A percentile compares a stretch with the other conserved stretches of the same genome.
Evolutionary conservation across 2,888 invertebrate genomes (phyloP).

Genomic region (Agonopterix arenella): DNA sequence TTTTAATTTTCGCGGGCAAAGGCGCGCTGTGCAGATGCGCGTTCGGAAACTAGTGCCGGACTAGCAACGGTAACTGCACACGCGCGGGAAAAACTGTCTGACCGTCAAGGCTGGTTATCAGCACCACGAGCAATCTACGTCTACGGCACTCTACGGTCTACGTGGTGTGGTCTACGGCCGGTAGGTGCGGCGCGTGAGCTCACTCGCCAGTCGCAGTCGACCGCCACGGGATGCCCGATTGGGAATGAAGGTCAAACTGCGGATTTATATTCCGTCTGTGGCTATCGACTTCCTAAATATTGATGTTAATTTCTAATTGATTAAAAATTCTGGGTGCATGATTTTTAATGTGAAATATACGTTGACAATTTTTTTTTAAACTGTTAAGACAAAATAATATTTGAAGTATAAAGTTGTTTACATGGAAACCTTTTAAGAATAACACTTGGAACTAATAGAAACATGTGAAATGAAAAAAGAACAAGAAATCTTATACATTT

Average conservation of each 20-base stretch:
- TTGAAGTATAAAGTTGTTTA: too few relatives aligned
- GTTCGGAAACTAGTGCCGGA: slow-evolving; percentile 69
- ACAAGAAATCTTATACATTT: too few relatives aligned
- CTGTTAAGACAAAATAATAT: too few relatives aligned
- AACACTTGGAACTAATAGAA: too few relatives aligned
- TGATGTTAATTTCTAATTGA: slow-evolving; percentile 54
- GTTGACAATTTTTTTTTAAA: too few relatives aligned
- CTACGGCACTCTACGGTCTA: not conserved
- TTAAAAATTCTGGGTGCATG: slow-evolving; percentile 47
- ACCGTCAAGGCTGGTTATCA: slow-evolving; percentile 39
- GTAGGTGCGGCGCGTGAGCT: slow-evolving; percentile 54
- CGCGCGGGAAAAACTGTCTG: slow-evolving; percentile 61
- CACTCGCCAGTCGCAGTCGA: slow-evolving; percentile 50
- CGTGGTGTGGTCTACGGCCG: slow-evolving; percentile 1
- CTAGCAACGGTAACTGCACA: slow-evolving; percentile 71
- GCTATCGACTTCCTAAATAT: slow-evolving; percentile 47
- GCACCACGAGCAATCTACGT: slow-evolving; percentile 17
- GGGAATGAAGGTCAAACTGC: slow-evolving; percentile 67
- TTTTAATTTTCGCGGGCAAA: slow-evolving; percentile 34
- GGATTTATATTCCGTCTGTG: slow-evolving; percentile 60
- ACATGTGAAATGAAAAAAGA: too few relatives aligned
- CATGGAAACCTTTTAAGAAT: too few relatives aligned
- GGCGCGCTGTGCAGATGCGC: slow-evolving; percentile 52
- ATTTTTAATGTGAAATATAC: too few relatives aligned
- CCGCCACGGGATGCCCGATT: slow-evolving; percentile 60